Evolutionary conservation across 2,888 invertebrate genomes (phyloP).

Genomic region (Hydropsyche betteni): DNA sequence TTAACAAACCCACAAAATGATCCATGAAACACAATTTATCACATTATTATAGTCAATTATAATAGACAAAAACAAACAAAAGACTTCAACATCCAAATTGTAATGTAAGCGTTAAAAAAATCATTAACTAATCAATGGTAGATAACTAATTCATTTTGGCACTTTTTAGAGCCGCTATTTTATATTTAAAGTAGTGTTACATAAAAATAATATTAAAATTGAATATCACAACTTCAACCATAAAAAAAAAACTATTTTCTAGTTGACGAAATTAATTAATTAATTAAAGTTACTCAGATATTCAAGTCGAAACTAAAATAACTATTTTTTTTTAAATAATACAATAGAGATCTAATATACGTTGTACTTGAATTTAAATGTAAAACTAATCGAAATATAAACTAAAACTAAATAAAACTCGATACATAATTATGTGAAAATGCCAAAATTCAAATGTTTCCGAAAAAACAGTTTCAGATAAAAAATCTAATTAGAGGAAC

Average conservation of each 20-base stretch:
- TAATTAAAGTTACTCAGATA: no score
- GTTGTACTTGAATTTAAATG: slow-evolving; percentile 2
- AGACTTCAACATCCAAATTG: no score
- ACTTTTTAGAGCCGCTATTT: background rate
- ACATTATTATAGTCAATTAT: background rate
- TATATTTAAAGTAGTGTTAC: background rate
- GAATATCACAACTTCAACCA: slow-evolving; percentile 9
- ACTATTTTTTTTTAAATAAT: background rate
- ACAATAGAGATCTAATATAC: slow-evolving; percentile 1
- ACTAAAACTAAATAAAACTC: background rate
- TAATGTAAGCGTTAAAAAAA: no score
- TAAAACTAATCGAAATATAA: background rate
- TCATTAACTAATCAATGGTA: no score
- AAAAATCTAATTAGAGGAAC: slow-evolving; percentile 37
- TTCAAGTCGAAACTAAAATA: background rate
- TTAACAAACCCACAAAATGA: no score
- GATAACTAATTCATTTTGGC: background rate
- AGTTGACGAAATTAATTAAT: background rate
- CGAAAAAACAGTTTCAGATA: background rate
- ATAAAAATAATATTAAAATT: slow-evolving; percentile 17
- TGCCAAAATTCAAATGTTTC: background rate
- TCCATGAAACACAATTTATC: background rate
- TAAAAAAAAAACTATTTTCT: background rate
- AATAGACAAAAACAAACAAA: no score
- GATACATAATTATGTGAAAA: no score